Percentiles rank a stretch among this genome's conserved stretches.
Conservation (phyloP, 2,888 invertebrate genomes). For the Melanchra persicariae region DNA sequence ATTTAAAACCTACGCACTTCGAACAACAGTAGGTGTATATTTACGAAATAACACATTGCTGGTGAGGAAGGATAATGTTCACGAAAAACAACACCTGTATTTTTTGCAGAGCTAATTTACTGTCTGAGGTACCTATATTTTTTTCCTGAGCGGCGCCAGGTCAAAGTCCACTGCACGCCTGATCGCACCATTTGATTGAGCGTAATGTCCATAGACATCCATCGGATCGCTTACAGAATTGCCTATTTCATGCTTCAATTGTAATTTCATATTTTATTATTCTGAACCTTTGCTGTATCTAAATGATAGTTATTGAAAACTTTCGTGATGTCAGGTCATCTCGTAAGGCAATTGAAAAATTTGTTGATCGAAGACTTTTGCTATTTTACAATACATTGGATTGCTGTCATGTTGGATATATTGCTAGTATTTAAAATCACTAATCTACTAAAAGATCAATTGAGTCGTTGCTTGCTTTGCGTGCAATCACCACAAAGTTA, state of each 20-base stretch:
- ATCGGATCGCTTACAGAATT: slow-evolving; percentile 69
- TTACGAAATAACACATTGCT: slow-evolving; percentile 28
- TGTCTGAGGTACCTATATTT: slow-evolving; percentile 28
- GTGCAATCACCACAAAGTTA: too few species aligned
- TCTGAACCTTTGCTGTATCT: slow-evolving; percentile 19
- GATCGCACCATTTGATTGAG: slow-evolving; percentile 70
- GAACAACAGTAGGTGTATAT: slow-evolving; percentile 1
- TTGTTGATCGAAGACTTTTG: too few species aligned
- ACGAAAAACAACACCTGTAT: slow-evolving; percentile 43
- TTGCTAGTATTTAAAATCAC: not conserved
- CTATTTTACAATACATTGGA: not conserved
- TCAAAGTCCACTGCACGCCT: slow-evolving; percentile 66
- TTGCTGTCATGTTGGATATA: not conserved
- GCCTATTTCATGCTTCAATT: slow-evolving; percentile 75
- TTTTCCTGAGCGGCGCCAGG: slow-evolving; percentile 44
- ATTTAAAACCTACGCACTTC: not conserved
- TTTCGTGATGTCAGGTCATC: not conserved
- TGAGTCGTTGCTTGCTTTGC: not conserved
- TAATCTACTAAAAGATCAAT: not conserved
- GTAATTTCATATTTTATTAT: slow-evolving; percentile 68
- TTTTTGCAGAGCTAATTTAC: slow-evolving; percentile 43
- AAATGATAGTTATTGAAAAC: slow-evolving; percentile 20
- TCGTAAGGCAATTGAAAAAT: not conserved
- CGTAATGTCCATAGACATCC: slow-evolving; percentile 65
- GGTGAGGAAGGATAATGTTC: slow-evolving; percentile 38